Conservation (phyloP, 2,888 invertebrate genomes). For the Philereme transversata region DNA sequence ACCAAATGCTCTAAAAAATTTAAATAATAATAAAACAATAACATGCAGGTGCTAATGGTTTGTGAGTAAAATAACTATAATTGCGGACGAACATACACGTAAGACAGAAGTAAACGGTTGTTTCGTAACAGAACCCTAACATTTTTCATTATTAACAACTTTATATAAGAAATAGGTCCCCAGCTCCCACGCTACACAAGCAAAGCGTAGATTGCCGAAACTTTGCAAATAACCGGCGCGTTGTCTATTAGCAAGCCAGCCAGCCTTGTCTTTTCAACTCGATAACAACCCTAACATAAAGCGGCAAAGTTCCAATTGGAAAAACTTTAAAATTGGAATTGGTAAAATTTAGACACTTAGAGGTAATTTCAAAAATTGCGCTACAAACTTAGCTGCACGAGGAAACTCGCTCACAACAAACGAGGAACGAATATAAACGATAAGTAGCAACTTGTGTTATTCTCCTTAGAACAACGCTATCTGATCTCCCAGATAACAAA, state of each 20-base stretch:
- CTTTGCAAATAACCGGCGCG: constrained; percentile 58
- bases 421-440: constrained; percentile 1
- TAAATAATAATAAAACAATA: not conserved
- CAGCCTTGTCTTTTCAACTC: constrained; percentile 13
- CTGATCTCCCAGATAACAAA: too few relatives aligned
- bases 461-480: too few relatives aligned
- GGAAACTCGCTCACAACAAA: constrained; percentile 6
- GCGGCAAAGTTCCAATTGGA: constrained; percentile 39
- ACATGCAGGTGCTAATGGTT: not conserved
- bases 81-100: too few relatives aligned
- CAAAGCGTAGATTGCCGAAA: constrained; percentile 45
- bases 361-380: constrained; percentile 51
- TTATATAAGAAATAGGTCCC: not conserved
- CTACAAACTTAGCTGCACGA: constrained; percentile 36
- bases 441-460: not conserved
- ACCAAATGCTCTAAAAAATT: too few relatives aligned
- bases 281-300: constrained; percentile 29
- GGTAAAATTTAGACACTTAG: constrained; percentile 38
- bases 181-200: constrained; percentile 1
- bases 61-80: too few relatives aligned
- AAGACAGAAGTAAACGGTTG: too few relatives aligned
- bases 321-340: constrained; percentile 37
- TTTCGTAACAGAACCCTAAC: too few relatives aligned
- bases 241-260: constrained; percentile 53
- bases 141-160: too few relatives aligned